Evolutionary conservation across 1,140 invertebrate genomes (phyloP), one percentile per base, ranked within the genome.

Genomic region (Drosophila nikananu): DNA sequence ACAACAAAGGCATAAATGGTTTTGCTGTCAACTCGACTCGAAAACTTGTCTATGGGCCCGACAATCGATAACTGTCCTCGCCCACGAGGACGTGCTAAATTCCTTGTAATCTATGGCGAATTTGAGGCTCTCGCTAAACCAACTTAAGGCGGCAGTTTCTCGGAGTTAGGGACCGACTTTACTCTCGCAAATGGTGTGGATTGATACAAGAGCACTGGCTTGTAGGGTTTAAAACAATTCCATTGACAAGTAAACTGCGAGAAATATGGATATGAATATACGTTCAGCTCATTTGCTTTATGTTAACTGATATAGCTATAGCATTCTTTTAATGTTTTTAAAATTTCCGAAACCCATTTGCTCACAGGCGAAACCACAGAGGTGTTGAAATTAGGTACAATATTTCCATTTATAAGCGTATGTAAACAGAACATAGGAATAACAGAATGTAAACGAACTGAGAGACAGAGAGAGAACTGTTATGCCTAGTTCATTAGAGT

Each of bases 1-100:
- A 83, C 75, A 83, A 63, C 68, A 61, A 74, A 52, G 70, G 46
- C 60, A 60, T 60, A 60, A 77, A 58, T 67, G 66, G 5, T 25
- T 61, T 60, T 42, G 41, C 42, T 51, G 37, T 72, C 41, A 72
- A 59, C 52, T 59, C 44, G 37, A 49, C 66, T 72, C 52, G 70
- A 71, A 60, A 73, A 72, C 66, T 72, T 55, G 68, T 59, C 68
- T 59, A 72, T 57, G 42, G 19, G 27, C 32, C 8, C 17, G 21
- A 37, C 51, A 72, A 72, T 72, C 68, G 68, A 72, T 72, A 25
- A 17, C 23, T 39, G 59, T 49, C 32, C 19, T 32, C 21, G 23
- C 59, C n/a, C 7, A 21, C 30, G 12, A 51, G 68, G 67, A 35
- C n/a, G 44, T 73, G 44, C 67, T 60, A 73, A 73, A 55, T 60